phyloP scores from a whole-genome alignment of 2,888 invertebrate species.

The Phaedon cochleariae region DNA sequence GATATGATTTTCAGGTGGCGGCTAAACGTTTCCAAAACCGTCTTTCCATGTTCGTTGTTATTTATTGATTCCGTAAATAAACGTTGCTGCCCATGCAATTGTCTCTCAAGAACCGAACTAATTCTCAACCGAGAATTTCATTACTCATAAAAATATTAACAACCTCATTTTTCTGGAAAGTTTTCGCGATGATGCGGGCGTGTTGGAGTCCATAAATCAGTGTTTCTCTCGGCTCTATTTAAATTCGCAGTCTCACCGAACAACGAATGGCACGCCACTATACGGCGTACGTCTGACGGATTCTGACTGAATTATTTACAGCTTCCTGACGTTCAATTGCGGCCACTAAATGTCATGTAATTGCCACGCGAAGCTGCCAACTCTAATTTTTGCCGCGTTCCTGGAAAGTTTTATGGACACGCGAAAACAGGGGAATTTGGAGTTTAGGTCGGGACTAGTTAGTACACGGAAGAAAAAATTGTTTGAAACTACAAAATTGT shows the following conservation, averaged over 20 bases:
- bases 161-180: slow-evolving; percentile 1
- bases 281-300: slow-evolving; percentile 40
- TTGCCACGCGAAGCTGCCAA: slow-evolving; percentile 53
- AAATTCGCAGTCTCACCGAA: slow-evolving; percentile 10
- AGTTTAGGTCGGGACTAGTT: too few relatives aligned
- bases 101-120: too few relatives aligned
- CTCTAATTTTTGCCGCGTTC: slow-evolving; percentile 55
- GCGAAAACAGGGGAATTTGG: background rate
- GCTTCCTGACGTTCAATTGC: slow-evolving; percentile 56
- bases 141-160: slow-evolving; percentile 14
- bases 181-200: slow-evolving; percentile 1
- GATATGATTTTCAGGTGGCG: too few relatives aligned
- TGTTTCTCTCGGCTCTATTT: slow-evolving; percentile 12
- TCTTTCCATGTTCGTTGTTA: too few relatives aligned
- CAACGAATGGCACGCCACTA: background rate
- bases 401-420: slow-evolving; percentile 37
- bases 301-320: slow-evolving; percentile 54
- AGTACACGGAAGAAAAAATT: too few relatives aligned
- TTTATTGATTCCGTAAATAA: too few relatives aligned
- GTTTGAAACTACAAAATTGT: too few relatives aligned
- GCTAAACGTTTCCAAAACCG: too few relatives aligned
- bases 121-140: slow-evolving; percentile 10
- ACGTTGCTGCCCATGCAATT: too few relatives aligned
- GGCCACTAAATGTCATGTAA: slow-evolving; percentile 55
- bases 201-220: slow-evolving; percentile 3